Base-by-base conservation (phyloP, 35 echinoderm and acorn worm genomes). In the Chiridota heheva region DNA sequence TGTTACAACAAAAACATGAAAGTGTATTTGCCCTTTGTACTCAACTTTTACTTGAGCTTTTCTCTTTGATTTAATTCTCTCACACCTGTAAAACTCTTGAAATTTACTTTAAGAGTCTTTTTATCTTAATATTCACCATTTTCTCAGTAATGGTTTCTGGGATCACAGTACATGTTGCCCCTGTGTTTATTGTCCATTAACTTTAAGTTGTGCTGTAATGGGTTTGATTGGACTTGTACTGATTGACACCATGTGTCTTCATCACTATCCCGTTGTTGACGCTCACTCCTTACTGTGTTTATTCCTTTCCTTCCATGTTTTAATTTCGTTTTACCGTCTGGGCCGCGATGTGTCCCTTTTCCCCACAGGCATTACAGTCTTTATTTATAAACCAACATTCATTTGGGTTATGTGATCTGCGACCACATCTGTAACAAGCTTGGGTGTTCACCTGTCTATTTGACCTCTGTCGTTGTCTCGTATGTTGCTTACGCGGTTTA, bases 81-180 rank as follows among this genome's bases (percentile, higher is more conserved):
- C 58, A n/a, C n/a, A 81, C 58, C 77, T 27, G 37, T 81, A 32
- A 65, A 81, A 81, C 58, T 81, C 47, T 81, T 81, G 34, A 81
- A 81, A 63, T 63, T 40, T 13, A 81, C 60, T 63, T 37, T 62
- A 49, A 37, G 28, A 8, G 62, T 44, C 60, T 38, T n/a, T n/a
- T 63, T 63, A 81, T 31, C 1, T 41, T 15, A 81, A 81, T 47
- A 65, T 81, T 81, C 25, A 28, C 32, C 60, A 81, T 64, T 38
- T 81, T 63, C 27, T 40, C 46, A 37, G 58, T 42, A 63, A 81
- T 42, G 0, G 7, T 63, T 81, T 65, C 36, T 27, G 56, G 77
- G 34, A 64, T 63, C 37, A 64, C 77, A 29, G 58, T 74, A 20
- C 15, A 74, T 51, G 20, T 74, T 2, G 71, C 71, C 42, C 71